phyloP scores from a whole-genome alignment of 2,888 invertebrate species.

The Archips crataeganus region DNA sequence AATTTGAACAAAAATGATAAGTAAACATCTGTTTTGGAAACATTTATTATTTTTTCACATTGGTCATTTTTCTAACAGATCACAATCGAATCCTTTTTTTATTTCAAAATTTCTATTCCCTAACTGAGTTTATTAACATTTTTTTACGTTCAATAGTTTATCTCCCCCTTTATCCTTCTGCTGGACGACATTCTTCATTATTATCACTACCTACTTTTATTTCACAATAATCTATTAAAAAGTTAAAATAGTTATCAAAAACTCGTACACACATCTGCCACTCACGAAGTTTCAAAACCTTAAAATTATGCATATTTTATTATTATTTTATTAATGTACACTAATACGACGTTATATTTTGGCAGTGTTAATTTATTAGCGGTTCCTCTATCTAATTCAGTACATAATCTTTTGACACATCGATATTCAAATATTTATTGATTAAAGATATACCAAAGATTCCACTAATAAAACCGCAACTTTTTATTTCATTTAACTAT shows the following conservation, averaged over 20 bases:
- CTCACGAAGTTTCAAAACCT: conserved; percentile 62
- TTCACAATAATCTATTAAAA: conserved; percentile 63
- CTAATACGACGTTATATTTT: conserved; percentile 71
- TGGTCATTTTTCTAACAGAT: conserved; percentile 78
- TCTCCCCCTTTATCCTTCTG: conserved; percentile 49
- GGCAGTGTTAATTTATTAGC: conserved; percentile 79
- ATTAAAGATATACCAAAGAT: background rate
- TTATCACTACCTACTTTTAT: conserved; percentile 41
- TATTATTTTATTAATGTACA: conserved; percentile 60
- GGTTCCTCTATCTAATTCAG: conserved; percentile 40
- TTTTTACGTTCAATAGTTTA: conserved; percentile 49
- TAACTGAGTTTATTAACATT: conserved; percentile 58
- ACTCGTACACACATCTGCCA: conserved; percentile 75
- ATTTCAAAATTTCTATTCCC: conserved; percentile 52
- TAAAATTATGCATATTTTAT: conserved; percentile 63
- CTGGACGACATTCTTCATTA: conserved; percentile 68
- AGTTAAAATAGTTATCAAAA: conserved; percentile 80
- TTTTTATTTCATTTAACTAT: conserved; percentile 25
- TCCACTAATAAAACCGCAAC: conserved; percentile 14
- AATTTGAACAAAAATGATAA: conserved; percentile 58
- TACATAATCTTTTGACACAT: conserved; percentile 34
- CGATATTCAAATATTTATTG: background rate
- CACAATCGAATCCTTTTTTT: conserved; percentile 68
- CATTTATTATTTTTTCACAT: conserved; percentile 83
- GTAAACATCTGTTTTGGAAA: conserved; percentile 70